Conservation (phyloP, 2,797 vertebrate genomes). For the Coreius guichenoti region DNA sequence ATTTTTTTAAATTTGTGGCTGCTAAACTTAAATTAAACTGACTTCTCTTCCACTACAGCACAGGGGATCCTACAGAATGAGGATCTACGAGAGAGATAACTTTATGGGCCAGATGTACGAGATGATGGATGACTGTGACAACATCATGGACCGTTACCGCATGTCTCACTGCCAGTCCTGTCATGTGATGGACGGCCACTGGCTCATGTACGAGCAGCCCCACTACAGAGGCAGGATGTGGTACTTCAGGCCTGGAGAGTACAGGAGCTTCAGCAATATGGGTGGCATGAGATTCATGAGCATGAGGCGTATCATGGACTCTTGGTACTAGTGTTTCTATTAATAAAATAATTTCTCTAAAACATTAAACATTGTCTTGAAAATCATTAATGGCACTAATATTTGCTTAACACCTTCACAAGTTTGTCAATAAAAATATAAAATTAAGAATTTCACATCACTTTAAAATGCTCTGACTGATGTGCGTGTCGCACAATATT, state of each 20-base stretch:
- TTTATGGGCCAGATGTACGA: too few species aligned
- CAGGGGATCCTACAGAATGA: constrained; percentile 8
- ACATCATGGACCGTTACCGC: too few species aligned
- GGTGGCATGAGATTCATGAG: constrained; percentile 57
- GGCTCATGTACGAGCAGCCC: constrained; percentile 75
- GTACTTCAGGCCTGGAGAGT: constrained; percentile 58
- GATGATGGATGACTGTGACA: too few species aligned
- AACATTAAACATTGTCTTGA: background rate
- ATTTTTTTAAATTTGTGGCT: background rate
- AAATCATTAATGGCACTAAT: background rate
- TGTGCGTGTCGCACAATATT: background rate
- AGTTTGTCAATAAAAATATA: background rate
- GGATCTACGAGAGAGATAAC: too few species aligned
- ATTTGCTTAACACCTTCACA: background rate
- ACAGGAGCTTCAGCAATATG: constrained; percentile 57
- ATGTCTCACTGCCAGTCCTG: constrained; percentile 66
- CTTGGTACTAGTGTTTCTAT: constrained; percentile 20
- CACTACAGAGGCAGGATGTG: constrained; percentile 61
- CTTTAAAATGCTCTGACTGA: background rate
- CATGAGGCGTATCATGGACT: constrained; percentile 58
- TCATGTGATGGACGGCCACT: constrained; percentile 77
- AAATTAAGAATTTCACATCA: background rate
- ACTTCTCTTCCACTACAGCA: constrained; percentile 60
- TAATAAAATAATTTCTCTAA: background rate
- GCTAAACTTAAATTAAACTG: background rate